Conservation (phyloP, 2,797 vertebrate genomes). For the Neolamprologus multifasciatus region DNA sequence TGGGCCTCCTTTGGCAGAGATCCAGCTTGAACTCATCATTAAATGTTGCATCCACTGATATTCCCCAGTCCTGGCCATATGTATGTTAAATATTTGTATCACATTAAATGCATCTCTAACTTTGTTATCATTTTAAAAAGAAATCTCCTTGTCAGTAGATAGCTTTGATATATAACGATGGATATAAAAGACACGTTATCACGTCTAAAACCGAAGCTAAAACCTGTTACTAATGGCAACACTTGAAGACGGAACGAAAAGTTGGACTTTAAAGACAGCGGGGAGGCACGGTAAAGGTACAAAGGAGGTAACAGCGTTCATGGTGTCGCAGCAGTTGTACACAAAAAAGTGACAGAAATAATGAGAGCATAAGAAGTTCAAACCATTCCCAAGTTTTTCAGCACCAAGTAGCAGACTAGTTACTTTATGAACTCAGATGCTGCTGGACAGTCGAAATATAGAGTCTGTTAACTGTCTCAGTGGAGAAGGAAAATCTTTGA, state of each 20-base stretch:
- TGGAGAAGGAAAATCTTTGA: not conserved
- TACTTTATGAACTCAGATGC: not conserved
- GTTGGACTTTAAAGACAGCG: not conserved
- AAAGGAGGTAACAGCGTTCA: not conserved
- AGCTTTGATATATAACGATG: not conserved
- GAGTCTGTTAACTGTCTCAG: not conserved
- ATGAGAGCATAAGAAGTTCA: not conserved
- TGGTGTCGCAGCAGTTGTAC: not conserved
- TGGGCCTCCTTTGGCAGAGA: conserved; percentile 10
- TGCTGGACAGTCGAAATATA: not conserved
- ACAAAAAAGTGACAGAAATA: not conserved
- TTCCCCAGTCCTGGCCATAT: not conserved
- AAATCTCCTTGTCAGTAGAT: not conserved
- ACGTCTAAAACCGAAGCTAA: not conserved
- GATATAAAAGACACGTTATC: not conserved
- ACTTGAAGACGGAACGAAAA: not conserved
- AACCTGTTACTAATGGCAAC: not conserved
- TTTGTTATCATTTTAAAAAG: not conserved
- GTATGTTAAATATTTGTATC: not conserved
- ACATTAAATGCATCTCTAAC: not conserved
- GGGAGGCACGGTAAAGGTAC: not conserved
- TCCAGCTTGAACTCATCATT: conserved; percentile 15
- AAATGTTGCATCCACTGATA: conserved; percentile 13
- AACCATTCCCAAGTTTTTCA: not conserved
- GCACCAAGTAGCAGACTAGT: not conserved